These are phyloP conservation scores for Nycteola revayana DNA, from an alignment of 2,888 invertebrate species.

Conservation along the genomic window DNA sequence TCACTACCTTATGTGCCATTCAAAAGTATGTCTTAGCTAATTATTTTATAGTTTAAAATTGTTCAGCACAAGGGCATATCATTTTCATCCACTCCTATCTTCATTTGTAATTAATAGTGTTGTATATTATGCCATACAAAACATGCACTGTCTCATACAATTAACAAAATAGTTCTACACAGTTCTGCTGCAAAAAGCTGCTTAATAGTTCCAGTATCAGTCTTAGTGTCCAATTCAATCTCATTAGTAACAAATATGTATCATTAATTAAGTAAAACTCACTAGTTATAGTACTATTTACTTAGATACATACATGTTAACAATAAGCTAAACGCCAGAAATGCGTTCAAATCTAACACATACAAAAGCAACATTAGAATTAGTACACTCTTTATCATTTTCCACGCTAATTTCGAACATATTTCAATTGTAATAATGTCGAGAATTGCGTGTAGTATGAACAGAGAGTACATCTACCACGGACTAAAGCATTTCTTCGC, in stretches of 20 bases:
- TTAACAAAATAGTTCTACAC: slow-evolving; percentile 19
- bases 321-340: slow-evolving; percentile 21
- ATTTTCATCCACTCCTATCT: too few species aligned
- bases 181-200: slow-evolving; percentile 30
- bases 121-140: too few species aligned
- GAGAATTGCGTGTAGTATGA: slow-evolving; percentile 9
- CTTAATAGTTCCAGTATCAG: slow-evolving; percentile 42
- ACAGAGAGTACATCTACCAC: slow-evolving; percentile 15
- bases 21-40: too few species aligned
- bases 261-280: not conserved
- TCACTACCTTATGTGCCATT: too few species aligned
- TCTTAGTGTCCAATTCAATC: slow-evolving; percentile 41
- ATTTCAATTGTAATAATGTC: slow-evolving; percentile 1
- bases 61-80: too few species aligned
- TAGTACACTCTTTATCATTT: slow-evolving; percentile 4
- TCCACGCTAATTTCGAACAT: slow-evolving; percentile 8
- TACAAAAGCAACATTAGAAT: slow-evolving; percentile 14
- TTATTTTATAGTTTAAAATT: too few species aligned
- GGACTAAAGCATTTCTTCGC: slow-evolving; percentile 29
- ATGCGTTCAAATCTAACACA: slow-evolving; percentile 27
- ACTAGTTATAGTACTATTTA: slow-evolving; percentile 5
- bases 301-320: slow-evolving; percentile 8
- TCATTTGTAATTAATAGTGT: too few species aligned
- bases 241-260: slow-evolving; percentile 14
- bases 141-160: slow-evolving; percentile 14